Conservation (phyloP, 2,113 vertebrate genomes). For the Crypturellus undulatus region DNA sequence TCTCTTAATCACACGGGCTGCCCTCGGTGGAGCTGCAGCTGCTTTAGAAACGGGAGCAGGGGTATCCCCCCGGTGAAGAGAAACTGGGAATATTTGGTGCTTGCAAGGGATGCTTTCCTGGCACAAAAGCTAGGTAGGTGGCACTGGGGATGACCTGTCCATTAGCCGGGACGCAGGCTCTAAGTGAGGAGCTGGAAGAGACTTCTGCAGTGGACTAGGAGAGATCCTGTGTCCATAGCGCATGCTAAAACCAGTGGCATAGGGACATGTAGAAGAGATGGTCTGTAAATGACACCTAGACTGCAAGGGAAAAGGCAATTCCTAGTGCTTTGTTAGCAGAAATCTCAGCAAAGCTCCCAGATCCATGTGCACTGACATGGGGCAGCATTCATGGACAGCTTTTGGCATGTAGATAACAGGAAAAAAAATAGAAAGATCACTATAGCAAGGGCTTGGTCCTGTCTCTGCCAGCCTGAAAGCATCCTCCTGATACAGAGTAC, state of each 20-base stretch:
- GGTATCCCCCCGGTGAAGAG: not conserved
- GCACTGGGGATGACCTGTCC: not conserved
- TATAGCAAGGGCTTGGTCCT: not conserved
- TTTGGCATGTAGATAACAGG: fast-evolving
- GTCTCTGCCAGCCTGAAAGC: not conserved
- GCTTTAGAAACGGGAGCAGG: not conserved
- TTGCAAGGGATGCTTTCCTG: not conserved
- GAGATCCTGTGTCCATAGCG: not conserved
- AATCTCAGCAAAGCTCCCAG: not conserved
- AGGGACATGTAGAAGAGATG: not conserved
- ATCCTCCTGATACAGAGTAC: not conserved
- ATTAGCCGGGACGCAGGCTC: not conserved
- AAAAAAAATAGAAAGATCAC: not conserved
- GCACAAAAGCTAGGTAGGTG: not conserved
- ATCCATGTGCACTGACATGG: not conserved
- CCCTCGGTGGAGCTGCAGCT: not conserved
- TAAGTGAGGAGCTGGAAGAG: not conserved
- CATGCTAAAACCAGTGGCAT: too few relatives aligned
- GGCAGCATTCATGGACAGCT: fast-evolving
- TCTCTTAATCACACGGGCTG: too few relatives aligned
- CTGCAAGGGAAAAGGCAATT: not conserved
- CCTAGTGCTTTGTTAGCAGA: not conserved
- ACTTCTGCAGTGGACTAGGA: not conserved
- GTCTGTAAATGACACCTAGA: fast-evolving
- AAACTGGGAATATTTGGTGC: not conserved